Conservation (phyloP, 2,113 vertebrate species). For the Amazona guildingii region DNA sequence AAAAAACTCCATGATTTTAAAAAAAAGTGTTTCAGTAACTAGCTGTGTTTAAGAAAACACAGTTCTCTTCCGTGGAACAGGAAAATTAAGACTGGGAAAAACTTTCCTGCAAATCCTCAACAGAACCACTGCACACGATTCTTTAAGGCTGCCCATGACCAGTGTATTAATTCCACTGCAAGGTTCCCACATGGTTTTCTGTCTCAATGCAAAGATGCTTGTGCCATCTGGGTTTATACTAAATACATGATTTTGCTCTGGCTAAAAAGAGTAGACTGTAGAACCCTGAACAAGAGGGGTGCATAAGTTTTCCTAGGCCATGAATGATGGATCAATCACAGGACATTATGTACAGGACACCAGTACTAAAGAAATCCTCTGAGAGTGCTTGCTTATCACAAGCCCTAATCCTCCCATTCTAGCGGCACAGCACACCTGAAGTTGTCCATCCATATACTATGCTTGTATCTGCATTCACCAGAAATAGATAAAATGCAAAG, state of each 20-base stretch:
- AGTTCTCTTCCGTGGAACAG: not conserved
- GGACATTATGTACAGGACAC: not conserved
- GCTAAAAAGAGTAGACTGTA: not conserved
- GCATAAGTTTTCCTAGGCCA: not conserved
- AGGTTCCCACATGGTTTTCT: not conserved
- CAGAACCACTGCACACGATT: not conserved
- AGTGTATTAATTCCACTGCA: not conserved
- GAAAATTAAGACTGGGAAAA: not conserved
- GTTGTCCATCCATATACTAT: not conserved
- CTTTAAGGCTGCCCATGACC: not conserved
- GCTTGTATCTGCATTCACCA: not conserved
- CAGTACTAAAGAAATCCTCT: not conserved
- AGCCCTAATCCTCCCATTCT: rapidly evolving
- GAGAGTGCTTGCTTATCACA: not conserved
- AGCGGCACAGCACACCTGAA: not conserved
- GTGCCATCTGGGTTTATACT: not conserved
- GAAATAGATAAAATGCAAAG: not conserved
- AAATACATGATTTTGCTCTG: not conserved
- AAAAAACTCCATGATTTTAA: not conserved
- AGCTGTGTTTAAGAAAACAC: not conserved
- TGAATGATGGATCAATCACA: not conserved
- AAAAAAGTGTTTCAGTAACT: not conserved
- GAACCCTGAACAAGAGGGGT: not conserved
- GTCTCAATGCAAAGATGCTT: not conserved
- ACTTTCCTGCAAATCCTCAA: rapidly evolving